Percentiles rank a stretch among this genome's conserved stretches.
These are phyloP conservation scores for Perithous albicinctus DNA, from an alignment of 2,888 invertebrate species.

Conservation along the genomic window DNA sequence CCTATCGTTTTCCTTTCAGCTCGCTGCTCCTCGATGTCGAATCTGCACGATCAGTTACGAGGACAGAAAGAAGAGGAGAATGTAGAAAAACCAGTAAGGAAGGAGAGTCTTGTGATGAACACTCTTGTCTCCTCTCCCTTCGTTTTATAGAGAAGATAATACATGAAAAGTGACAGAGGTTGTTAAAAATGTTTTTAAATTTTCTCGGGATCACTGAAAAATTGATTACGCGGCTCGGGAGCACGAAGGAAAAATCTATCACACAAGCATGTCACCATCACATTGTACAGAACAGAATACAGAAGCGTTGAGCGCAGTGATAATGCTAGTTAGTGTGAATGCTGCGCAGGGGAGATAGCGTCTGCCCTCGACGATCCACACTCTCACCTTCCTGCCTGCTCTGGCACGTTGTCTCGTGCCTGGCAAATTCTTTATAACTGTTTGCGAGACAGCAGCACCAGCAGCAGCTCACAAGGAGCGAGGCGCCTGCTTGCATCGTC, in stretches of 20 bases:
- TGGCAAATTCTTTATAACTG: slow-evolving; percentile 82
- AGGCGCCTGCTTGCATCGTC: slow-evolving; percentile 75
- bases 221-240: slow-evolving; percentile 77
- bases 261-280: not conserved
- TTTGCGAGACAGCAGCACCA: slow-evolving; percentile 73
- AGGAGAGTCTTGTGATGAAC: slow-evolving; percentile 13
- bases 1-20: slow-evolving; percentile 53
- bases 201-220: slow-evolving; percentile 69
- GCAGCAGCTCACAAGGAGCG: slow-evolving; percentile 63
- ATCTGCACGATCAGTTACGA: slow-evolving; percentile 50
- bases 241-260: slow-evolving; percentile 29
- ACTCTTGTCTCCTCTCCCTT: not conserved
- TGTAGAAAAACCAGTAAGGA: slow-evolving; percentile 17
- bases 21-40: slow-evolving; percentile 24
- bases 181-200: slow-evolving; percentile 74
- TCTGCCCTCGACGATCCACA: slow-evolving; percentile 50
- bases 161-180: slow-evolving; percentile 19
- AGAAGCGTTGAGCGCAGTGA: slow-evolving; percentile 71
- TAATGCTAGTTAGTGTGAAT: slow-evolving; percentile 78
- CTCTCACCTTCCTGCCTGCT: slow-evolving; percentile 57
- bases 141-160: not conserved
- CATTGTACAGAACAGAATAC: not conserved
- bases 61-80: slow-evolving; percentile 17
- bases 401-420: slow-evolving; percentile 64
- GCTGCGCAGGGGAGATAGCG: slow-evolving; percentile 80